Base-by-base conservation (phyloP, 1,140 invertebrate species). In the Drosophila lini region DNA sequence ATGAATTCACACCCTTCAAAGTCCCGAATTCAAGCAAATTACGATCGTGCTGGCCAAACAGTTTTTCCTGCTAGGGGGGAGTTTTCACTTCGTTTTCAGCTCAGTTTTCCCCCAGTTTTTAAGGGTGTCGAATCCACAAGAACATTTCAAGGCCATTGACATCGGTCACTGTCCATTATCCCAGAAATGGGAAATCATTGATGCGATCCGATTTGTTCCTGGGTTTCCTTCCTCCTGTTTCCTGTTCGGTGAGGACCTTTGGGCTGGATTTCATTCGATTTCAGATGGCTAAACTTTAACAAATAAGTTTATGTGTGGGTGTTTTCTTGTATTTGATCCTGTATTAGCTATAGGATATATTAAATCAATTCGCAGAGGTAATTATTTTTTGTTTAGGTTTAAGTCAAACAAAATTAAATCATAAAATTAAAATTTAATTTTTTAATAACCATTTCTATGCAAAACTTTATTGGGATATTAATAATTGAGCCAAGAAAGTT, bases 1-100 rank as follows among this genome's bases (percentile, higher is more conserved):
- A 88, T 88, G 76, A 77, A 88, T 86, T 86, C 75, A 78, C 75
- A 78, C 75, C 75, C 75, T 78, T 45, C 48, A n/a, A 31, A 32
- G 42, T 32, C n/a, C 22, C 4, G 13, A 64, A 64, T 16, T 38
- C 38, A 19, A 25, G 16, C 34, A 56, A 65, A 75, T 71, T 70
- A 70, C 65, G 44, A 71, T 58, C 67, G 55, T 28, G 38, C 64
- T 68, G 65, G 65, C 60, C 65, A 68, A 68, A 68, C 45, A 68
- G 59, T 65, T 68, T 67, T 69, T 31, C 19, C 10, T 7, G 6
- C 10, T 13, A 22, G 11, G 11, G 61, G 65, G 47, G 22, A 67
- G 38, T 38, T 70, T 69, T 65, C 15, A 25, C 7, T 42, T 19
- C 8, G 15, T 53, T 36, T 70, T 52, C 8, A 2, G 19, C 31